These are phyloP conservation scores for Coptotermes formosanus DNA, from an alignment of 1,140 invertebrate species.

Conservation along the genomic window DNA sequence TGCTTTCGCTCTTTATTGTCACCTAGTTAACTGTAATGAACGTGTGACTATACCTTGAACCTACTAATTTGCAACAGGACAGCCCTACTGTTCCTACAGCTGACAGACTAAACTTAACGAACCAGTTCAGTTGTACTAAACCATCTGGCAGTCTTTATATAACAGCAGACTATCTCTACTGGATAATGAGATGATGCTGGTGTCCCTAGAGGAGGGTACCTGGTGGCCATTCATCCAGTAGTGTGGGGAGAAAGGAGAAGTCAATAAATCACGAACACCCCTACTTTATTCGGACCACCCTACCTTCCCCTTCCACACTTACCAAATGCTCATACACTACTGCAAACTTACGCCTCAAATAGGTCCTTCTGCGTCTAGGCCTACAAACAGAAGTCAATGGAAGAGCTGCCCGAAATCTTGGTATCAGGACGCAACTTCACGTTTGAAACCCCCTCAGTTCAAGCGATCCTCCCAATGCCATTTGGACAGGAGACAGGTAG, in stretches of 20 bases:
- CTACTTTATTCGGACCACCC: neutral
- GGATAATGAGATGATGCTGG: constrained; percentile 34
- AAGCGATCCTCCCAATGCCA: no score
- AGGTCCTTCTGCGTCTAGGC: no score
- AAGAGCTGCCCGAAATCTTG: no score
- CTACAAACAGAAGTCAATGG: no score
- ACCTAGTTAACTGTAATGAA: neutral
- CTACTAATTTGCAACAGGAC: neutral
- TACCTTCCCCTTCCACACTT: neutral
- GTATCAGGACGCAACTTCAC: no score
- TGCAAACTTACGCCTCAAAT: neutral
- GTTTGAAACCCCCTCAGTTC: no score
- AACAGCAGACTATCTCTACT: constrained; percentile 26
- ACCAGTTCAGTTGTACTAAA: neutral
- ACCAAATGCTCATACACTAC: neutral
- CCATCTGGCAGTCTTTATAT: neutral
- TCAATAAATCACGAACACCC: constrained; percentile 34
- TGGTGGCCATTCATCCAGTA: constrained; percentile 19
- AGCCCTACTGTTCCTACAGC: neutral
- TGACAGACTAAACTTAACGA: neutral
- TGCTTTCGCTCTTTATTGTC: neutral
- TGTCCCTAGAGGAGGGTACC: constrained; percentile 22
- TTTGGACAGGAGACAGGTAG: no score
- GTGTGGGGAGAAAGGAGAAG: constrained; percentile 21
- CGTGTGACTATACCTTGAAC: neutral